Evolutionary conservation across 2,888 invertebrate species (phyloP).

Genomic region (Plagiodera versicolora): DNA sequence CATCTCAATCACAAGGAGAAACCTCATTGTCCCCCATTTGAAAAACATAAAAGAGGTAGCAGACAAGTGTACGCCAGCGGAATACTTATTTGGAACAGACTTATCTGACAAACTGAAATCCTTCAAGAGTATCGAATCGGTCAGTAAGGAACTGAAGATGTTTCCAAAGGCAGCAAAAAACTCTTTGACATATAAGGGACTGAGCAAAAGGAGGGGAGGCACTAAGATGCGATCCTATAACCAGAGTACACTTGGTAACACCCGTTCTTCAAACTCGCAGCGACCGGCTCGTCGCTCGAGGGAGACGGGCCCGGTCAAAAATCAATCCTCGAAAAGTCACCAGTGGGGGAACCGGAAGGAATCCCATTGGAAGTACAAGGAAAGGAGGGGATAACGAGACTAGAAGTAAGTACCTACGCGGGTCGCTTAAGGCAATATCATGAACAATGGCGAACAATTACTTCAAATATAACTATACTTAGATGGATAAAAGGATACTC

Average conservation of each 20-base stretch:
- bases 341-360: not conserved
- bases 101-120: conserved; percentile 18
- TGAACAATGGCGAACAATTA: conserved; percentile 5
- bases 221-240: not conserved
- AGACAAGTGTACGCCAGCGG: conserved; percentile 14
- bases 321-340: too few species aligned
- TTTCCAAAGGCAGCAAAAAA: not conserved
- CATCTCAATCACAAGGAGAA: conserved; percentile 18
- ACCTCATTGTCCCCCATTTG: conserved; percentile 14
- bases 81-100: conserved; percentile 20
- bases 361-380: not conserved
- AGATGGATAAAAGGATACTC: conserved; percentile 13
- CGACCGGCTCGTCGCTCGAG: conserved; percentile 9
- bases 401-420: conserved; percentile 4
- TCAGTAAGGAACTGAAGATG: conserved; percentile 17
- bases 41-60: conserved; percentile 20
- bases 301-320: too few species aligned
- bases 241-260: not conserved
- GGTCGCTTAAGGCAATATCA: conserved; percentile 8
- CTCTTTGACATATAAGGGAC: not conserved
- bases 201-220: conserved; percentile 1
- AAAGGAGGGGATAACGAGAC: not conserved
- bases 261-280: conserved; percentile 8
- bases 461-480: not conserved
- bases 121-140: conserved; percentile 17